Conservation (phyloP, 2,113 vertebrate species). For the Stomatorhinus ivindoensis region DNA sequence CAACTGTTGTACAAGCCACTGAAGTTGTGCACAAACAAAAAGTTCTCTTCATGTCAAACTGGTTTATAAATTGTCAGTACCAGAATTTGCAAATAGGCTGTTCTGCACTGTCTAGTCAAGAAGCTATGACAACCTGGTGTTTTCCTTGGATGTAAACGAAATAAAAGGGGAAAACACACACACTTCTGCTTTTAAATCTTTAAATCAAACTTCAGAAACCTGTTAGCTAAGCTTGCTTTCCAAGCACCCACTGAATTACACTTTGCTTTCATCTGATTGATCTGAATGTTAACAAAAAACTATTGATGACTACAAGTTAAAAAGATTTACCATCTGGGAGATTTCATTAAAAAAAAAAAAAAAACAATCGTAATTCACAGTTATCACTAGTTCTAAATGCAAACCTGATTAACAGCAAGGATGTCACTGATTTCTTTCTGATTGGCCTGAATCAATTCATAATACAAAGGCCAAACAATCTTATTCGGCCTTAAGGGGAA, state of each 20-base stretch:
- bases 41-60: slow-evolving; percentile 59
- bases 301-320: slow-evolving; percentile 55
- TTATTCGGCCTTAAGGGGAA: slow-evolving; percentile 2
- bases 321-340: slow-evolving; percentile 58
- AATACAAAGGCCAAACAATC: slow-evolving; percentile 5
- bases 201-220: slow-evolving; percentile 51
- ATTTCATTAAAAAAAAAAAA: slow-evolving; percentile 31
- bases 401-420: slow-evolving; percentile 51
- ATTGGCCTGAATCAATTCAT: slow-evolving; percentile 17
- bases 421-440: slow-evolving; percentile 54
- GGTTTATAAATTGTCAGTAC: slow-evolving; percentile 72
- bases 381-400: slow-evolving; percentile 71
- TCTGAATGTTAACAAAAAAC: slow-evolving; percentile 54
- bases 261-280: slow-evolving; percentile 49
- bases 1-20: slow-evolving; percentile 65
- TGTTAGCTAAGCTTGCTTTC: slow-evolving; percentile 44
- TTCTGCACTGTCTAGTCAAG: not conserved
- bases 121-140: slow-evolving; percentile 58
- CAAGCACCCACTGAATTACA: slow-evolving; percentile 36
- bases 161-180: slow-evolving; percentile 57
- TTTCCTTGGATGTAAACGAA: slow-evolving; percentile 73
- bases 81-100: slow-evolving; percentile 46
- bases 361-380: slow-evolving; percentile 67
- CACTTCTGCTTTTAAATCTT: slow-evolving; percentile 51
- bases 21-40: slow-evolving; percentile 73